Percentiles rank a stretch among this genome's conserved stretches.
Evolutionary conservation across 2,797 vertebrate species (phyloP).

Genomic region (Myotis findleyi): DNA sequence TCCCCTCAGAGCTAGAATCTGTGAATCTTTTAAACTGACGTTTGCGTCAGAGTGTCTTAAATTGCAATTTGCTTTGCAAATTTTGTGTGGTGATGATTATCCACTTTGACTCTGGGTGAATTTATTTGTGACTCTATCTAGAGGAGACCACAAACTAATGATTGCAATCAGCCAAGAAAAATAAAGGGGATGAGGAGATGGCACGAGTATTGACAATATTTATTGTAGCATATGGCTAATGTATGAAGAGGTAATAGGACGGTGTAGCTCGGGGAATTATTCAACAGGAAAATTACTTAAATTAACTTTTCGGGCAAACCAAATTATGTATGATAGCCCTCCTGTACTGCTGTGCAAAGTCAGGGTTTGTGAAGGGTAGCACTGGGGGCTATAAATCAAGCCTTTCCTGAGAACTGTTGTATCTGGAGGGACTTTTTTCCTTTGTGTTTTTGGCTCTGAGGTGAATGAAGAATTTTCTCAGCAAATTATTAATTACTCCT

Average conservation of each 20-base stretch:
- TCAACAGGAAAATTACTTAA: slow-evolving; percentile 81
- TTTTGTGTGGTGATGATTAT: slow-evolving; percentile 62
- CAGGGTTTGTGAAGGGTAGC: slow-evolving; percentile 73
- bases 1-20: not conserved
- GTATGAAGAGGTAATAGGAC: slow-evolving; percentile 71
- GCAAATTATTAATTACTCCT: slow-evolving; percentile 85
- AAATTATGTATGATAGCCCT: slow-evolving; percentile 72
- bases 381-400: slow-evolving; percentile 60
- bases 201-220: slow-evolving; percentile 71
- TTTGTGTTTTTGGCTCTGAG: slow-evolving; percentile 67
- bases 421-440: slow-evolving; percentile 55
- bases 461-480: slow-evolving; percentile 81
- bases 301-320: slow-evolving; percentile 79
- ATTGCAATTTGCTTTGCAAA: not conserved
- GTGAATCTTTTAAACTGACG: not conserved
- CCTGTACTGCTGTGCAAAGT: slow-evolving; percentile 76
- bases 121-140: slow-evolving; percentile 58
- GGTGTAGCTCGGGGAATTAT: slow-evolving; percentile 74
- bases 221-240: slow-evolving; percentile 76
- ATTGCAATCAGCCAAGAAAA: slow-evolving; percentile 70
- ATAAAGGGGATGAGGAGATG: slow-evolving; percentile 65
- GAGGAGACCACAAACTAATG: slow-evolving; percentile 61
- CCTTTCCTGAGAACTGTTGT: slow-evolving; percentile 54
- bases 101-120: slow-evolving; percentile 57
- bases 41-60: slow-evolving; percentile 11